A percentile compares a stretch with the other conserved stretches of the same genome.
Evolutionary conservation across 1,140 invertebrate genomes (phyloP).

Genomic region (Metopolophium dirhodum): DNA sequence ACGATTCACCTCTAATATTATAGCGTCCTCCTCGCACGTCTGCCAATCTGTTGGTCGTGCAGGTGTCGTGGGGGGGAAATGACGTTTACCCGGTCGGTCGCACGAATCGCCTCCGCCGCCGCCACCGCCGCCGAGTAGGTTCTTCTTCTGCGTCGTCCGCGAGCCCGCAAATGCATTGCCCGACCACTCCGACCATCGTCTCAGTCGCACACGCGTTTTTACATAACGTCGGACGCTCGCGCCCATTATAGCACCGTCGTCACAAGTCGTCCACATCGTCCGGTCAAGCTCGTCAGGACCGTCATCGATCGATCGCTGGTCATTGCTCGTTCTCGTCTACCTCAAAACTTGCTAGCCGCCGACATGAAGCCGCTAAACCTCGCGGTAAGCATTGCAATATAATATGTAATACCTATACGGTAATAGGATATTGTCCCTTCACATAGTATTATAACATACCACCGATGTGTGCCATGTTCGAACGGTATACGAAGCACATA

Average conservation of each 20-base stretch:
- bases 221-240: constrained; percentile 12
- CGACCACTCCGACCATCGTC: neutral
- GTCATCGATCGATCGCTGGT: neutral
- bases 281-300: neutral
- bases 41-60: no score
- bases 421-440: neutral
- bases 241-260: neutral
- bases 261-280: neutral
- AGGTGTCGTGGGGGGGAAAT: neutral
- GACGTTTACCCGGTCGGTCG: neutral
- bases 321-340: neutral
- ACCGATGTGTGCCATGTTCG: no score
- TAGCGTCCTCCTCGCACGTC: neutral
- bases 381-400: neutral
- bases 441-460: neutral
- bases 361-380: neutral
- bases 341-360: no score
- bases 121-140: neutral
- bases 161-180: constrained; percentile 4
- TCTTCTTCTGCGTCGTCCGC: constrained; percentile 20
- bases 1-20: neutral
- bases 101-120: neutral
- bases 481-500: no score
- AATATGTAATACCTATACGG: no score
- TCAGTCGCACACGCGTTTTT: constrained; percentile 34